Evolutionary conservation across 2,797 vertebrate species (phyloP), one percentile per base, ranked within the genome.

Genomic region (Liasis olivaceus): DNA sequence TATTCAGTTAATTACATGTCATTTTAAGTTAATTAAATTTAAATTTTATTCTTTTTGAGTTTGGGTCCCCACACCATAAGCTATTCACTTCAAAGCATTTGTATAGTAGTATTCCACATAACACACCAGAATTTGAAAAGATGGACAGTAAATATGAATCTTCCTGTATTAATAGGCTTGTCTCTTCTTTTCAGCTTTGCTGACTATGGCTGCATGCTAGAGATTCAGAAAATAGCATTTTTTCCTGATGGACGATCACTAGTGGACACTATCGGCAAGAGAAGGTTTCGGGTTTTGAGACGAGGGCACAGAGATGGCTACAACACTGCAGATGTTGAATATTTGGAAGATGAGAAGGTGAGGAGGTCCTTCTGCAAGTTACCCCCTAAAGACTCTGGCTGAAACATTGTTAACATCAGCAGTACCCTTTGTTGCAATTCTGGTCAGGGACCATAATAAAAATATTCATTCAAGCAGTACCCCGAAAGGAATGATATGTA

Each of bases 261-360:
- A 77, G 98, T 99, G 94, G 98, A 99, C 95, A 98, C 98, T 0
- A 69, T 98, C 0, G 99, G 99, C 20, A 96, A 97, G 92, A 98
- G 95, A 93, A 98, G 98, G 81, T 99, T 99, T 97, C 98, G 97
- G 8, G 98, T 99, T 92, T 95, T 99, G 60, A 98, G 97, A 93
- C 97, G 98, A 4, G 97, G 98, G 0, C 98, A 98, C 94, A 97
- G 98, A 91, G 99, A 99, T 0, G 99, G 99, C 66, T 99, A 99
- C 97, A 98, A 99, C 97, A 99, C 98, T 0, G 99, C 99, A 0
- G 98, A 99, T 92, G 98, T 99, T 0, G 98, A 99, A 95, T 98
- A 98, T 95, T 96, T 99, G 94, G 98, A 98, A 93, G 99, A 99
- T 93, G 96, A 97, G 87, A 98, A 98, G 98, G 98, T 99, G 63